A percentile compares a stretch with the other conserved stretches of the same genome.
Conservation (phyloP, 2,113 vertebrate species). For the Rousettus leschenaultii region DNA sequence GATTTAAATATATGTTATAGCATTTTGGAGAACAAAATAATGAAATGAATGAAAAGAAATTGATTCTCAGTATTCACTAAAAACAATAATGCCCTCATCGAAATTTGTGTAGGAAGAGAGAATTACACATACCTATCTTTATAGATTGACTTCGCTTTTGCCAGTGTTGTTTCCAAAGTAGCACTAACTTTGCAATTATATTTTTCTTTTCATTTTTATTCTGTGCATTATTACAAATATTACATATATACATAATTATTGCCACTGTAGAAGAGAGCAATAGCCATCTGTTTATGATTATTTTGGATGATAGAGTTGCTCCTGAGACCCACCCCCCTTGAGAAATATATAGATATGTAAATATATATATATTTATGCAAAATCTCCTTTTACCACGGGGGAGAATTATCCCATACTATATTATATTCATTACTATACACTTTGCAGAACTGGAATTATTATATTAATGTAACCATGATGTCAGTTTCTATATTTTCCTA, state of each 20-base stretch:
- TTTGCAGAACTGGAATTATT: conserved; percentile 11
- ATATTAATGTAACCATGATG: conserved; percentile 29
- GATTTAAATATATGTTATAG: background rate
- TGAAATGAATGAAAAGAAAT: background rate
- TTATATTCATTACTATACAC: background rate
- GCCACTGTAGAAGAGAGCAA: background rate
- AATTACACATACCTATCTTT: background rate
- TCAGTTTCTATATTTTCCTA: background rate
- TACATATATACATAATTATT: background rate
- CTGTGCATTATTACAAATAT: background rate
- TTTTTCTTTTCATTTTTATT: conserved; percentile 5
- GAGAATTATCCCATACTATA: background rate
- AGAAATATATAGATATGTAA: conserved; percentile 26
- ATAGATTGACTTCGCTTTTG: background rate
- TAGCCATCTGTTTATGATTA: conserved; percentile 6
- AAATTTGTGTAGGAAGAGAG: background rate
- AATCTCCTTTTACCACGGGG: background rate
- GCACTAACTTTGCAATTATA: background rate
- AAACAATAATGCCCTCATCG: background rate
- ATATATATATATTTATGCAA: background rate
- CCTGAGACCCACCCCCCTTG: background rate
- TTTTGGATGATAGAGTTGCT: background rate
- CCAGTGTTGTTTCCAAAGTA: background rate
- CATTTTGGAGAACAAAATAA: background rate
- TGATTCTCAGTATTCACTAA: background rate